phyloP scores from a whole-genome alignment of 1,140 invertebrate species.

The Brachionus koreanus region DNA sequence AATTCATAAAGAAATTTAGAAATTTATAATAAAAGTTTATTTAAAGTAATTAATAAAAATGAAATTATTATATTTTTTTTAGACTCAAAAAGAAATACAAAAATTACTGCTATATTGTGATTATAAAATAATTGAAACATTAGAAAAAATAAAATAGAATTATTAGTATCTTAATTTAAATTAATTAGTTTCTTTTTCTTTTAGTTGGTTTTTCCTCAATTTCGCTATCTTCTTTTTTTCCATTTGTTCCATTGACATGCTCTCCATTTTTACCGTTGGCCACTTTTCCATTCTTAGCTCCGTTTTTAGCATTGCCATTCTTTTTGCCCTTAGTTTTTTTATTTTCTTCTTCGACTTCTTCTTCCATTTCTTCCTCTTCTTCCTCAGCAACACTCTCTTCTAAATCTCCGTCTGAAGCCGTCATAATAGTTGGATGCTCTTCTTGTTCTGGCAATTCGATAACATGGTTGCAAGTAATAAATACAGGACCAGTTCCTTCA shows the following conservation, averaged over 20 bases:
- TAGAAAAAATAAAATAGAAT: neutral
- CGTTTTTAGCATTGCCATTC: neutral
- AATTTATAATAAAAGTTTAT: too few species aligned
- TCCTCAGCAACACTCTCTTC: conserved; percentile 46
- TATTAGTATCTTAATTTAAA: neutral
- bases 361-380: conserved; percentile 46
- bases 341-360: conserved; percentile 31
- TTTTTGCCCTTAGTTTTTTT: neutral
- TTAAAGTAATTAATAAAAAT: neutral
- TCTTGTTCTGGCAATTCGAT: conserved; percentile 47
- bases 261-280: conserved; percentile 31
- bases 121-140: neutral
- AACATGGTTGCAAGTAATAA: conserved; percentile 49
- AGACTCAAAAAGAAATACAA: too few species aligned
- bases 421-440: conserved; percentile 45
- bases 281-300: conserved; percentile 37
- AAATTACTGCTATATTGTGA: neutral
- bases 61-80: too few species aligned
- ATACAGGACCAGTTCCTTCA: conserved; percentile 50
- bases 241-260: conserved; percentile 14
- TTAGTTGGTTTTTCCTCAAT: conserved; percentile 21
- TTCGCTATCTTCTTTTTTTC: conserved; percentile 19
- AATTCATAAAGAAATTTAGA: too few species aligned
- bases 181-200: neutral
- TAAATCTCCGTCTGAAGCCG: conserved; percentile 47